These are phyloP conservation scores for Sprattus sprattus DNA, from an alignment of 2,113 vertebrate genomes.

Conservation along the genomic window DNA sequence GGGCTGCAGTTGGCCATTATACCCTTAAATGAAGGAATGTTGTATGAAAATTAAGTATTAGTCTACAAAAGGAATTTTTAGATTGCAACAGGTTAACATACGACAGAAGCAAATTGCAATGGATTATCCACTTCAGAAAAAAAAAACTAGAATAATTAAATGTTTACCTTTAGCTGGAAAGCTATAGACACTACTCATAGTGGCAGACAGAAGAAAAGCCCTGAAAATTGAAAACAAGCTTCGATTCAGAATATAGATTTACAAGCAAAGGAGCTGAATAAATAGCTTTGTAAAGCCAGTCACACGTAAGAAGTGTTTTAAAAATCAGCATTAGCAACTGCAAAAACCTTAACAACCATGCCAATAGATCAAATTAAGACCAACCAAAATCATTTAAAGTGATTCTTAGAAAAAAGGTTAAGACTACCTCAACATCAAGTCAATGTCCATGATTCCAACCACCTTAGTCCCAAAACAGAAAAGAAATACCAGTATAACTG, in stretches of 20 bases:
- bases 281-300: no score
- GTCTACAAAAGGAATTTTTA: no score
- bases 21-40: neutral
- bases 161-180: neutral
- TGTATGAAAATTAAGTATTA: no score
- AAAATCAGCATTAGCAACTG: no score
- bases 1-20: neutral
- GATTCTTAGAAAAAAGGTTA: neutral
- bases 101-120: no score
- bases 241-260: neutral
- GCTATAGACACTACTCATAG: neutral
- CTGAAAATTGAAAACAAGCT: no score
- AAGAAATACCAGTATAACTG: neutral
- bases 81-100: no score
- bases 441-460: neutral
- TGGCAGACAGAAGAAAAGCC: neutral
- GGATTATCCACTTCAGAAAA: no score
- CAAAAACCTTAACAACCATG: no score
- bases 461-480: neutral
- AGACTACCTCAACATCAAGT: neutral
- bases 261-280: no score
- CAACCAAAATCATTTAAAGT: neutral
- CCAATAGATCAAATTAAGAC: neutral
- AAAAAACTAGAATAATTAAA: neutral
- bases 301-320: no score